Evolutionary conservation across 2,113 vertebrate genomes (phyloP).

Genomic region (Sceloporus undulatus): DNA sequence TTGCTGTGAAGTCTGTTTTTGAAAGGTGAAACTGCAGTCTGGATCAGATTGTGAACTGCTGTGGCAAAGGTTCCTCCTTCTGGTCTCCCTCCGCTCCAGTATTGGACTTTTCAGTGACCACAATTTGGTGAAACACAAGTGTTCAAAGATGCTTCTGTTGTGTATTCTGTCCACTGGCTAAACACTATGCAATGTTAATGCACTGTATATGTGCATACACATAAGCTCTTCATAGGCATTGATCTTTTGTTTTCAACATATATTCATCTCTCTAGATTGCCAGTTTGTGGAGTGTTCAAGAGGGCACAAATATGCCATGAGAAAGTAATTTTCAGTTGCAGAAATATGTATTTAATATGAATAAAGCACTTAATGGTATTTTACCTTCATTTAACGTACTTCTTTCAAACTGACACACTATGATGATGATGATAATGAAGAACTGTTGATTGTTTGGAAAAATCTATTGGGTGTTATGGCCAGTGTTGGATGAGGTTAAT

Average conservation of each 20-base stretch:
- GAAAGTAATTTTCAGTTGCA: neutral
- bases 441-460: no score
- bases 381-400: neutral
- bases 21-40: neutral
- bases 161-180: neutral
- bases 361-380: constrained; percentile 52
- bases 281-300: neutral
- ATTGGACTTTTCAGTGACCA: neutral
- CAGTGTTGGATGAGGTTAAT: no score
- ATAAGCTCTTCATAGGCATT: neutral
- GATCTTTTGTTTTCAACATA: neutral
- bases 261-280: neutral
- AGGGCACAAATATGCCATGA: neutral
- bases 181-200: neutral
- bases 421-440: neutral
- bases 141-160: neutral
- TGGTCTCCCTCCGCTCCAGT: neutral
- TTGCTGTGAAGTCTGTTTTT: neutral
- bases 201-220: no score
- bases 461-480: no score
- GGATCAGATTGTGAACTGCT: no score
- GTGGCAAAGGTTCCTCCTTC: neutral
- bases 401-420: neutral
- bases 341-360: neutral
- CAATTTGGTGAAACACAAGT: no score